These are phyloP conservation scores for Leptodactylus fallax DNA, from an alignment of 2,797 vertebrate genomes.

Conservation along the genomic window DNA sequence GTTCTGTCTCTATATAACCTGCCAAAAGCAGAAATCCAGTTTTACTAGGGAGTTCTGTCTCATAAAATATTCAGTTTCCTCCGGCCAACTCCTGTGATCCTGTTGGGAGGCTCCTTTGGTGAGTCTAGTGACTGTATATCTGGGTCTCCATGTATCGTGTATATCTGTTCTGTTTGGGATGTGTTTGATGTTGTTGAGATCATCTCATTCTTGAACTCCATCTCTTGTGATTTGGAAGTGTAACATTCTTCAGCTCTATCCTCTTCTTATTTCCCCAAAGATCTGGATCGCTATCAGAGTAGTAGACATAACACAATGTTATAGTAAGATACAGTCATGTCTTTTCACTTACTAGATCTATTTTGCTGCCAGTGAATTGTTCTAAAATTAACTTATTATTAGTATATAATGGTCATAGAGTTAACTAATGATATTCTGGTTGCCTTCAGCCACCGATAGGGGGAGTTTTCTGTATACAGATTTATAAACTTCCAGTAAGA, in stretches of 20 bases:
- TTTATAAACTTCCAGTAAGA: not conserved
- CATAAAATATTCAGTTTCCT: conserved; percentile 67
- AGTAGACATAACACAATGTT: conserved; percentile 4
- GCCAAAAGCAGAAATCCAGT: conserved; percentile 65
- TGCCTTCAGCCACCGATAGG: no score
- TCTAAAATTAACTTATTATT: not conserved
- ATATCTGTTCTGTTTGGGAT: conserved; percentile 1
- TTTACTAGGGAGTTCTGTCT: conserved; percentile 70
- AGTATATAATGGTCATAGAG: not conserved
- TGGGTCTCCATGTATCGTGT: conserved; percentile 52
- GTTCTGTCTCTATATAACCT: conserved; percentile 47
- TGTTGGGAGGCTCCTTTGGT: conserved; percentile 67
- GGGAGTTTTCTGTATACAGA: no score
- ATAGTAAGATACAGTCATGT: not conserved
- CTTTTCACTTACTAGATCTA: not conserved
- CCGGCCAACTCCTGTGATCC: conserved; percentile 66
- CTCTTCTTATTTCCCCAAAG: not conserved
- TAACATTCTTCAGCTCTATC: not conserved
- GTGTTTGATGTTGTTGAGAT: conserved; percentile 33
- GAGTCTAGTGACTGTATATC: conserved; percentile 64
- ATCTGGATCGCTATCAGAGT: not conserved
- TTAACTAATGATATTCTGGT: no score
- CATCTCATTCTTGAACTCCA: not conserved
- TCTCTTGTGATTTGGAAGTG: conserved; percentile 3
- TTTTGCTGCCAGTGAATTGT: not conserved